Conservation (phyloP, 2,888 invertebrate genomes). For the Laothoe populi region DNA sequence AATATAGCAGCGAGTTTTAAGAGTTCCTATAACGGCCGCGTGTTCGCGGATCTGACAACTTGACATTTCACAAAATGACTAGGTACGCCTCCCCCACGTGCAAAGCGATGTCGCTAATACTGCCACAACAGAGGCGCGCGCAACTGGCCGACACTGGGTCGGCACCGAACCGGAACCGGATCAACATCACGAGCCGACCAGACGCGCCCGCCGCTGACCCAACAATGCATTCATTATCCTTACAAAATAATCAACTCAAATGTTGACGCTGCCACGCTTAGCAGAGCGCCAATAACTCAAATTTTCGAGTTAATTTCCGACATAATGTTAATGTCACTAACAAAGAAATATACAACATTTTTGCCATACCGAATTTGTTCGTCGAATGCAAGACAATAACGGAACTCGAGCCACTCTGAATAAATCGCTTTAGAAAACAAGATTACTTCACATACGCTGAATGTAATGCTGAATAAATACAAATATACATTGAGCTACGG, state of each 20-base stretch:
- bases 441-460: constrained; percentile 64
- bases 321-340: constrained; percentile 43
- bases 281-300: constrained; percentile 57
- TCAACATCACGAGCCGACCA: not conserved
- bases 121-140: constrained; percentile 51
- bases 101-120: constrained; percentile 66
- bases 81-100: constrained; percentile 73
- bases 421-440: constrained; percentile 69
- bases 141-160: constrained; percentile 44
- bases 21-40: constrained; percentile 89
- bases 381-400: constrained; percentile 74
- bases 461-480: constrained; percentile 69
- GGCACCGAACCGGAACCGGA: constrained; percentile 45
- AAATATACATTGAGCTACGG: constrained; percentile 69
- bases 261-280: constrained; percentile 43
- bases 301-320: constrained; percentile 65
- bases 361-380: constrained; percentile 61
- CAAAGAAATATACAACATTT: constrained; percentile 34
- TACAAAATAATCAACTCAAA: constrained; percentile 73
- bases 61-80: constrained; percentile 85
- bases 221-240: constrained; percentile 62
- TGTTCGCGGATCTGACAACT: constrained; percentile 79
- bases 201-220: constrained; percentile 32
- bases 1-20: constrained; percentile 91
- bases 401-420: constrained; percentile 83